phyloP scores from a whole-genome alignment of 2,113 vertebrate genomes.

The Lichenostomus cassidix region DNA sequence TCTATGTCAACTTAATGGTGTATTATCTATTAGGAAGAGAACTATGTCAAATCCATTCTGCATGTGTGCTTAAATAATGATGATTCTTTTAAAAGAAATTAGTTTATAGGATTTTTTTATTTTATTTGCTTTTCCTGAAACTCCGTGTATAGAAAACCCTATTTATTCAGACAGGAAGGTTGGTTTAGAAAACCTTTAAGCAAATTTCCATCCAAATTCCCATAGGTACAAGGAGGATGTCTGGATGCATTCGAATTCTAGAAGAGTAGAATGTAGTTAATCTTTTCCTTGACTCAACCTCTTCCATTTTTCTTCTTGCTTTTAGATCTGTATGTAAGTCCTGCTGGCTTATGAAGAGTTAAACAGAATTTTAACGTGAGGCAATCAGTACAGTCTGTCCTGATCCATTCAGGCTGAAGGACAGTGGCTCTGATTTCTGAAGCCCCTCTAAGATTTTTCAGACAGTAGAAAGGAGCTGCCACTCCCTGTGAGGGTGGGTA shows the following conservation, averaged over 20 bases:
- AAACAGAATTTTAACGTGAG: neutral
- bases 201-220: neutral
- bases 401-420: neutral
- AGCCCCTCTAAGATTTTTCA: neutral
- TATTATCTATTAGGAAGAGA: neutral
- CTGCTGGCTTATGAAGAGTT: neutral
- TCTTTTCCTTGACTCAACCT: neutral
- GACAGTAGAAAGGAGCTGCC: neutral
- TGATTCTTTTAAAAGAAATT: neutral
- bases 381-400: neutral
- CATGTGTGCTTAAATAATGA: neutral
- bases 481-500: neutral
- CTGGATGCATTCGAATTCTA: neutral
- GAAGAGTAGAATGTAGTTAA: neutral
- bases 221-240: neutral
- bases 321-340: neutral
- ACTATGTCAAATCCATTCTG: neutral
- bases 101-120: neutral
- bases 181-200: neutral
- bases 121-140: neutral
- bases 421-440: neutral
- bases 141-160: neutral
- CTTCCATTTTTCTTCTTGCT: neutral
- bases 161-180: neutral
- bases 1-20: neutral